Base-by-base conservation (phyloP, 2,797 vertebrate genomes). In the Gallinago nigripennis region DNA sequence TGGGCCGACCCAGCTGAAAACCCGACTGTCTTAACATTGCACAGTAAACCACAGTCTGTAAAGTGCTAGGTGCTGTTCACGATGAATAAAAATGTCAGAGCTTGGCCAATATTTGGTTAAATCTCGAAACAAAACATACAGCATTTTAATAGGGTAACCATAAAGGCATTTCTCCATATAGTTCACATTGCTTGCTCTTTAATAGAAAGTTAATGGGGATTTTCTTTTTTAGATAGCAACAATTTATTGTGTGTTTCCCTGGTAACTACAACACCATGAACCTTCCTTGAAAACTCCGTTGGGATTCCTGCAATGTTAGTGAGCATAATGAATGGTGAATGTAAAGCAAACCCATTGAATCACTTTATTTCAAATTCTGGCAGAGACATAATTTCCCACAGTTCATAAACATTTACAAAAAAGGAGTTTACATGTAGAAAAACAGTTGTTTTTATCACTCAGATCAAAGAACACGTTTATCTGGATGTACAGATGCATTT, bases 331-430 rank as follows among this genome's bases (percentile, higher is more conserved):
- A 93, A 88, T 84, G 75, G 76, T 90, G 95, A 95, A 84, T 90
- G 63, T 73, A 94, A 96, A 95, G 88, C 58, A 96, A 94, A 84
- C 37, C 88, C 90, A 79, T 91, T 85, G 86, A 94, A 94, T 92
- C 86, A 76, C 75, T 93, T 82, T 89, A 80, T 93, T 97, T 96
- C 86, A 91, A 90, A 95, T 96, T 94, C 90, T 96, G 92, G 90
- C 91, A 96, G 93, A 83, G 91, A 93, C 79, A 60, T 94, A 92
- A 95, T 96, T 96, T 96, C 91, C 94, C 78, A 83, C 89, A 86
- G 88, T 94, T 97, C 94, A 96, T 96, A 96, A 96, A 95, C 96
- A 94, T 96, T 97, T 96, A 95, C 48, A 48, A 95, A 96, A 92
- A 80, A 79, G 58, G 63, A 86, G 80, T 94, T 95, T 95, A 95